Evolutionary conservation across 2,113 vertebrate genomes (phyloP).

Genomic region (Catharus minimus): DNA sequence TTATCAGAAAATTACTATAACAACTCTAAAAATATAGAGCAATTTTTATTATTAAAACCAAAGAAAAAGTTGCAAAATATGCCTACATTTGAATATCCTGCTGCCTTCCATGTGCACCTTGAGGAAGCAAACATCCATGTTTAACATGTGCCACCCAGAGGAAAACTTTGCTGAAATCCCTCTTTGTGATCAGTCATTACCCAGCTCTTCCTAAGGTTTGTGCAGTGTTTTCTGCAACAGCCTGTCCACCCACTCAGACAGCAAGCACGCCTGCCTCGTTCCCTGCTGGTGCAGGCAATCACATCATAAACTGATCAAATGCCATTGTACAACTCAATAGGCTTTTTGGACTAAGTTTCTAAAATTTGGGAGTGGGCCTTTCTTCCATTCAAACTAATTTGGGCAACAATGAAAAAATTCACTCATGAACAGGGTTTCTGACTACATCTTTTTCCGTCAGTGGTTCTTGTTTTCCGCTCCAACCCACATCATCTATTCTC

Average conservation of each 20-base stretch:
- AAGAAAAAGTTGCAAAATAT: not conserved
- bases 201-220: not conserved
- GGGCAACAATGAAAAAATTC: slow-evolving; percentile 56
- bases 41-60: not conserved
- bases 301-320: slow-evolving; percentile 43
- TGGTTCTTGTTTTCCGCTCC: slow-evolving; percentile 53
- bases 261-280: not conserved
- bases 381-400: slow-evolving; percentile 61
- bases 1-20: not conserved
- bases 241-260: not conserved
- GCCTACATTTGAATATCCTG: not conserved
- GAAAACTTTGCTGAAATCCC: not conserved
- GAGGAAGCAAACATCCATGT: not conserved
- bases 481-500: slow-evolving; percentile 59
- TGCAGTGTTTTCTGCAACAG: not conserved
- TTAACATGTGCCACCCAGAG: not conserved
- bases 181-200: not conserved
- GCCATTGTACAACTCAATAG: slow-evolving; percentile 42
- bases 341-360: slow-evolving; percentile 40
- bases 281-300: slow-evolving; percentile 2
- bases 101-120: not conserved
- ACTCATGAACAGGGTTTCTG: slow-evolving; percentile 24
- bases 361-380: slow-evolving; percentile 53
- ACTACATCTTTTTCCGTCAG: slow-evolving; percentile 59
- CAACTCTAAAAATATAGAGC: not conserved